phyloP scores from a whole-genome alignment of 2,888 invertebrate genomes.

The Thymelicus lineola region DNA sequence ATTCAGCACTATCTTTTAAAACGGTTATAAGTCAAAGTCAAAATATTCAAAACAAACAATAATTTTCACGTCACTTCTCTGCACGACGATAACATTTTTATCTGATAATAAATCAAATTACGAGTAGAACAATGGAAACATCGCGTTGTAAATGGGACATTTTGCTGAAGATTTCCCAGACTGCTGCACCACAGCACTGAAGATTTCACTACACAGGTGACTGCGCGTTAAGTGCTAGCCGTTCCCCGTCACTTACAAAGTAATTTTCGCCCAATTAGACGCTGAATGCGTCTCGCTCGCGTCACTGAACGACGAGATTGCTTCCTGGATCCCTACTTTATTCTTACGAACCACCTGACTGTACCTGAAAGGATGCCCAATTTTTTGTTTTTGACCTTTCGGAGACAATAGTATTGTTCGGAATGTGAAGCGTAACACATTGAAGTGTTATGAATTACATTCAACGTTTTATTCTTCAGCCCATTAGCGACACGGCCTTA shows the following conservation, averaged over 20 bases:
- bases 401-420: constrained; percentile 10
- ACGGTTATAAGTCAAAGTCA: neutral
- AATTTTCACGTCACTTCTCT: neutral
- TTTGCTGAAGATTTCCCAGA: constrained; percentile 16
- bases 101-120: constrained; percentile 1
- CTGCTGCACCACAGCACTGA: neutral
- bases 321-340: constrained; percentile 53
- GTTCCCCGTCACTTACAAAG: constrained; percentile 54
- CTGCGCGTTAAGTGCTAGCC: constrained; percentile 32
- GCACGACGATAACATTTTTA: constrained; percentile 3
- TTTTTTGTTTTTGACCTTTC: constrained; percentile 23
- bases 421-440: neutral
- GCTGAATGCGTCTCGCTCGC: constrained; percentile 63
- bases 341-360: constrained; percentile 49
- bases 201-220: constrained; percentile 24
- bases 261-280: constrained; percentile 76
- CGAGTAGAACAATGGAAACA: neutral
- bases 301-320: constrained; percentile 69
- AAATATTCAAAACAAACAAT: neutral
- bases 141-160: neutral
- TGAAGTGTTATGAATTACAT: constrained; percentile 2
- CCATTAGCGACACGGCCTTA: no score
- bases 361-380: constrained; percentile 23
- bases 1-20: neutral
- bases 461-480: neutral